These are phyloP conservation scores for Acanthosoma haemorrhoidale DNA, from an alignment of 2,888 invertebrate species.

Conservation along the genomic window DNA sequence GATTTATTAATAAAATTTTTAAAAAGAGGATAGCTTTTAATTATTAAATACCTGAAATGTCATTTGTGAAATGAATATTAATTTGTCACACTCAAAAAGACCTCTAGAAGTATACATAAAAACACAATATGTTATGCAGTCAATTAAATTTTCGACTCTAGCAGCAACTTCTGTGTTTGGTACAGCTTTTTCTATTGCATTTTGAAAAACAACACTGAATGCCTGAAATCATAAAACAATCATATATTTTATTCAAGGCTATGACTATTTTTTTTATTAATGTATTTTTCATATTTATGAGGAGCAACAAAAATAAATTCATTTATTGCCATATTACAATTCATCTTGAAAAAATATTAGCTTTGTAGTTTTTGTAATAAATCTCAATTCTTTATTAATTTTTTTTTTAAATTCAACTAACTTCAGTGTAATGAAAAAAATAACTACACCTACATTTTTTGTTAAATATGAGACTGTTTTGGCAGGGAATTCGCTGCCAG, in stretches of 20 bases:
- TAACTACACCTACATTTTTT: no score
- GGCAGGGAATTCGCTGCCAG: no score
- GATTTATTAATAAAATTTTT: no score
- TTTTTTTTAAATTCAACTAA: no score
- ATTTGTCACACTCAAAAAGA: constrained; percentile 91
- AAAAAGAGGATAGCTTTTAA: no score
- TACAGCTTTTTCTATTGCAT: constrained; percentile 85
- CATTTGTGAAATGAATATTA: constrained; percentile 95
- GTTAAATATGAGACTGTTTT: no score
- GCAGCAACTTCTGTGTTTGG: constrained; percentile 65
- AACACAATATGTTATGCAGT: constrained; percentile 89
- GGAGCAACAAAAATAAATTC: not conserved
- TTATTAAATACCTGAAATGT: constrained; percentile 80
- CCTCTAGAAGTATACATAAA: constrained; percentile 92
- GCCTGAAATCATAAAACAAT: constrained; percentile 58
- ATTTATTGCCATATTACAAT: no score
- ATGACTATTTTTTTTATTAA: not conserved
- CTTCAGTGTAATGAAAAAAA: no score
- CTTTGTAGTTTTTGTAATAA: no score
- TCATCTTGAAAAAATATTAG: not conserved
- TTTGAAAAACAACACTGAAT: constrained; percentile 95
- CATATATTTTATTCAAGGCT: not conserved
- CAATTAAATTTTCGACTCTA: constrained; percentile 83
- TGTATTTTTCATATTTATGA: not conserved
- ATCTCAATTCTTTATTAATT: no score